Evolutionary conservation across 1,140 invertebrate species (phyloP), one percentile per base, ranked within the genome.

Genomic region (Capitella teleta): DNA sequence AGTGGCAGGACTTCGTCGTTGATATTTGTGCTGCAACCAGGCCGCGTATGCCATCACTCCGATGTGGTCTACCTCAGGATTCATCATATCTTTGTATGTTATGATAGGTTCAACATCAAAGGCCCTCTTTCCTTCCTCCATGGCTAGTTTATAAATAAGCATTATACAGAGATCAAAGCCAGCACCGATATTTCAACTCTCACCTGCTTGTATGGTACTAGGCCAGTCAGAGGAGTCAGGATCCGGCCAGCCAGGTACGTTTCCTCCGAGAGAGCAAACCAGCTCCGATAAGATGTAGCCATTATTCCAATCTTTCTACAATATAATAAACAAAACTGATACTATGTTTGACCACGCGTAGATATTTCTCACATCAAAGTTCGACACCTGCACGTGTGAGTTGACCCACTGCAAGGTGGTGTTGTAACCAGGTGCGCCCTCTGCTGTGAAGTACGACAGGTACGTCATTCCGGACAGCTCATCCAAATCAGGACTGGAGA

Each of bases 391-490:
- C 26, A 54, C 26, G 5, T 46, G 37, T 26, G 14, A 10, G 14
- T 42, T 86, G 30, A 93, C 86, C 87, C 89, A 93, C 51, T 85
- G 78, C 47, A 95, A 73, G 0, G 89, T 93, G 4, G 90, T 80
- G 61, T 82, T 80, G 64, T 89, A 92, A 18, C 89, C 91, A 1
- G 90, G 84, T 14, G 87, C 87, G 49, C 84, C 85, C 23, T 52
- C 54, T 62, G 90, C 91, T 86, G 94, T 92, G 64, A 94, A 95
- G 70, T 95, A 95, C 0, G 89, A 93, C 10, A 94, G 73, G 72
- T 95, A 95, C 4, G 91, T 94, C 86, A 95, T 91, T 38, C 88
- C 89, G 19, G 89, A 94, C 3, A 93, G 73, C 67, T 96, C 90
- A 62, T 96, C 91, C 55, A 95, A 69, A 79, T 90, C 88, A 0